Evolutionary conservation across 2,113 vertebrate species (phyloP).

Genomic region (Cromileptes altivelis): DNA sequence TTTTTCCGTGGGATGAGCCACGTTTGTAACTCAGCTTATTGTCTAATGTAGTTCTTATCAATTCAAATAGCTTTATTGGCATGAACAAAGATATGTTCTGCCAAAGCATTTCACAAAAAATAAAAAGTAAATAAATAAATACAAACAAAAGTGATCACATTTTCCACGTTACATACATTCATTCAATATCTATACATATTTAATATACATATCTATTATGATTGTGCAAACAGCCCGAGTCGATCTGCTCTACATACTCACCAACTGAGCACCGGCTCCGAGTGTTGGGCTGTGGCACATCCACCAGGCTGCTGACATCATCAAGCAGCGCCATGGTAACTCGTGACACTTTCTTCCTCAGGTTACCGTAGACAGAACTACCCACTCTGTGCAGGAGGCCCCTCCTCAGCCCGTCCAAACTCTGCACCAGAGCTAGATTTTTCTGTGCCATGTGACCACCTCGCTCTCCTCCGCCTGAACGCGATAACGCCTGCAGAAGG

Average conservation of each 20-base stretch:
- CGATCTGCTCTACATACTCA: constrained; percentile 75
- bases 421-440: constrained; percentile 85
- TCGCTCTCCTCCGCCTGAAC: constrained; percentile 77
- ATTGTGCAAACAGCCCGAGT: constrained; percentile 2
- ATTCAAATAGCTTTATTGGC: too few species aligned
- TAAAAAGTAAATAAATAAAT: too few species aligned
- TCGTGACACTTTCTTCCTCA: constrained; percentile 87
- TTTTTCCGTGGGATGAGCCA: too few species aligned
- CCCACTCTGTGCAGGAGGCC: constrained; percentile 89
- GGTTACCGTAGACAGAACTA: constrained; percentile 87
- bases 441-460: constrained; percentile 68
- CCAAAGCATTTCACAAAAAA: too few species aligned
- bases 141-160: too few species aligned
- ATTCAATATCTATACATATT: too few species aligned
- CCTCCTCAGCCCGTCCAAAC: constrained; percentile 83
- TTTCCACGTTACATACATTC: too few species aligned
- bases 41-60: not conserved
- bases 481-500: constrained; percentile 86
- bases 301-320: constrained; percentile 87
- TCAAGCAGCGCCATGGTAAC: constrained; percentile 88
- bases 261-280: constrained; percentile 88
- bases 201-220: not conserved
- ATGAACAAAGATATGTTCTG: too few species aligned
- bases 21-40: not conserved
- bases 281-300: constrained; percentile 81